Percentiles rank a stretch among this genome's conserved stretches.
Conservation (phyloP, 2,888 invertebrate genomes). For the Lobophora halterata region DNA sequence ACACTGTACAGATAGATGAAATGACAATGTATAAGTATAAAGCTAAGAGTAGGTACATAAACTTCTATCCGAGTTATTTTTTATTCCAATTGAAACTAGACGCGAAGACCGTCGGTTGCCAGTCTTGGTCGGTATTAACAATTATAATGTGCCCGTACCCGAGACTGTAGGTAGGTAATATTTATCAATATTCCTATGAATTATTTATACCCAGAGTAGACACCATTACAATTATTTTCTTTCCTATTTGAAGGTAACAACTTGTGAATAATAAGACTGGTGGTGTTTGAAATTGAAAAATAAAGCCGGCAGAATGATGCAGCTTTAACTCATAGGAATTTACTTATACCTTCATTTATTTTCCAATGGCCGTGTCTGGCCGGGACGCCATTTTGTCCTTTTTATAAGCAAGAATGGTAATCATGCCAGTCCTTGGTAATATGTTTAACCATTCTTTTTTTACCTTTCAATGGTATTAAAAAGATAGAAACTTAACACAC, state of each 20-base stretch:
- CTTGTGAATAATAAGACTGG: slow-evolving; percentile 59
- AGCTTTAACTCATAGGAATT: slow-evolving; percentile 7
- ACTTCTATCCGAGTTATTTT: too few relatives aligned
- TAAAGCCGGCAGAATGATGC: slow-evolving; percentile 28
- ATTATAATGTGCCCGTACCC: slow-evolving; percentile 69
- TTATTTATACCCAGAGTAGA: slow-evolving; percentile 70
- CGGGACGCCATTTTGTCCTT: slow-evolving; percentile 18
- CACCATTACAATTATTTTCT: slow-evolving; percentile 73
- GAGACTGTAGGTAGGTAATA: slow-evolving; percentile 66
- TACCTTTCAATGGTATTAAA: slow-evolving; percentile 16
- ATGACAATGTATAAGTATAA: too few relatives aligned
- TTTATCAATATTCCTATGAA: slow-evolving; percentile 69
- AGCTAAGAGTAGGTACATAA: too few relatives aligned
- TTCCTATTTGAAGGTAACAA: slow-evolving; percentile 63
- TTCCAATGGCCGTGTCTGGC: slow-evolving; percentile 16
- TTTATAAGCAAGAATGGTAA: slow-evolving; percentile 19
- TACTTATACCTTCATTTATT: too few relatives aligned
- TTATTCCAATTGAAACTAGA: too few relatives aligned
- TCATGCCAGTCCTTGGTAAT: too few relatives aligned
- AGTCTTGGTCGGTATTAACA: slow-evolving; percentile 49
- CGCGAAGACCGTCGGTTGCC: slow-evolving; percentile 19
- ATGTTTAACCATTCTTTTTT: too few relatives aligned
- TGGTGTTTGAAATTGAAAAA: slow-evolving; percentile 42
- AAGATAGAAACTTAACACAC: neutral
- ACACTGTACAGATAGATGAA: too few relatives aligned